Percentiles rank a stretch among this genome's conserved stretches.
These are phyloP conservation scores for Elegia similella DNA, from an alignment of 2,888 invertebrate genomes.

Conservation along the genomic window DNA sequence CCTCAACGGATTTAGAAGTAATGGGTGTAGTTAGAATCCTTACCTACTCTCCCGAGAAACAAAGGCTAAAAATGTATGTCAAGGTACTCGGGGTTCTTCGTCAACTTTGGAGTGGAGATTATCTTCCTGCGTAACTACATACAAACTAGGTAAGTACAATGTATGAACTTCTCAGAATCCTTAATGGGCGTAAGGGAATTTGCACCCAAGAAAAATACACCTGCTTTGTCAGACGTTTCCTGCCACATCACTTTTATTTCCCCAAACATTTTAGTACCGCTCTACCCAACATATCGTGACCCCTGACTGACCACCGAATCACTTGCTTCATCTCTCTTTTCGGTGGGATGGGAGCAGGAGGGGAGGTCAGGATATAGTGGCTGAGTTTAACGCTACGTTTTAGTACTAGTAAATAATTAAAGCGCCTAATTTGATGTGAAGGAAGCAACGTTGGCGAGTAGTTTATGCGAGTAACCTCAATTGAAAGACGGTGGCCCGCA, in stretches of 20 bases:
- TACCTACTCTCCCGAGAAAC: no score
- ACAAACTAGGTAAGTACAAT: neutral
- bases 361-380: constrained; percentile 56
- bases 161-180: constrained; percentile 24
- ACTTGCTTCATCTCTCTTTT: constrained; percentile 32
- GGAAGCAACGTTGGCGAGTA: constrained; percentile 53
- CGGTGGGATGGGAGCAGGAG: constrained; percentile 34
- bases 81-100: no score
- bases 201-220: constrained; percentile 57
- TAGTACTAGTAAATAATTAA: constrained; percentile 78
- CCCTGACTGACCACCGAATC: constrained; percentile 46
- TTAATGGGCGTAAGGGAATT: constrained; percentile 28
- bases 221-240: constrained; percentile 55
- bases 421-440: constrained; percentile 77
- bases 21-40: no score
- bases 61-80: no score
- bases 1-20: no score
- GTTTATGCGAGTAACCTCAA: constrained; percentile 64
- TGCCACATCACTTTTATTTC: constrained; percentile 68
- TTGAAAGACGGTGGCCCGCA: constrained; percentile 54
- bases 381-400: constrained; percentile 62
- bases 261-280: constrained; percentile 62
- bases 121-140: neutral
- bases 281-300: constrained; percentile 59
- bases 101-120: neutral